A percentile compares a stretch with the other conserved stretches of the same genome.
phyloP scores from a whole-genome alignment of 2,113 vertebrate species.

The Regulus satrapa region DNA sequence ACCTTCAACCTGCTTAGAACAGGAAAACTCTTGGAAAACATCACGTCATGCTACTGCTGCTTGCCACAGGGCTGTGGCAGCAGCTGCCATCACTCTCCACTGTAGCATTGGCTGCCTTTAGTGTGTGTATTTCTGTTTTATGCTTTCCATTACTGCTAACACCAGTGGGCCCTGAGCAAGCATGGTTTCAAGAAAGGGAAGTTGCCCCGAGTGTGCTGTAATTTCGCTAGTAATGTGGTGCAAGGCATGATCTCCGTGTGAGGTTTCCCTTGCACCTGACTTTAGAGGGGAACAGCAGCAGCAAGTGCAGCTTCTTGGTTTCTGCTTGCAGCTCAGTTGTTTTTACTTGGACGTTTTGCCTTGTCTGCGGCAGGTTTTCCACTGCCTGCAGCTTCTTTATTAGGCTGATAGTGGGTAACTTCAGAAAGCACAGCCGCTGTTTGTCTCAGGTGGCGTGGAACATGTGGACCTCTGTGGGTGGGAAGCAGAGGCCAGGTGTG shows the following conservation, averaged over 20 bases:
- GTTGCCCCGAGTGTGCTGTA: background rate
- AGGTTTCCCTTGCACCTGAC: background rate
- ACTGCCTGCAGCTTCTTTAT: background rate
- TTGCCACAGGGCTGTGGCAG: background rate
- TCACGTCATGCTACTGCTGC: background rate
- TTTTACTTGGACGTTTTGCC: background rate
- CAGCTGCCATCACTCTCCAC: background rate
- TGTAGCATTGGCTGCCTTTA: background rate
- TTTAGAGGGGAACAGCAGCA: background rate
- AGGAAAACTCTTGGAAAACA: background rate
- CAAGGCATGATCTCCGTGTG: accelerated
- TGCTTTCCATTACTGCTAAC: background rate
- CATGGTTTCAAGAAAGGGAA: background rate
- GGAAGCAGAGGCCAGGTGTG: background rate
- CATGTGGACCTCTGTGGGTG: background rate
- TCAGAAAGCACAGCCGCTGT: background rate
- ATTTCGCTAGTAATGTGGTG: background rate
- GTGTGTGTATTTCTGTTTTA: background rate
- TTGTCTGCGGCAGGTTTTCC: background rate
- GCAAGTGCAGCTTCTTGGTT: background rate
- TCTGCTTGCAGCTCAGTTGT: background rate
- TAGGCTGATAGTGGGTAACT: background rate
- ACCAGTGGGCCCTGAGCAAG: background rate
- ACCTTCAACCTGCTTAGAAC: background rate
- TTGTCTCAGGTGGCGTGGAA: background rate